phyloP scores from a whole-genome alignment of 2,797 vertebrate species.

The Enteromius viviparus region DNA sequence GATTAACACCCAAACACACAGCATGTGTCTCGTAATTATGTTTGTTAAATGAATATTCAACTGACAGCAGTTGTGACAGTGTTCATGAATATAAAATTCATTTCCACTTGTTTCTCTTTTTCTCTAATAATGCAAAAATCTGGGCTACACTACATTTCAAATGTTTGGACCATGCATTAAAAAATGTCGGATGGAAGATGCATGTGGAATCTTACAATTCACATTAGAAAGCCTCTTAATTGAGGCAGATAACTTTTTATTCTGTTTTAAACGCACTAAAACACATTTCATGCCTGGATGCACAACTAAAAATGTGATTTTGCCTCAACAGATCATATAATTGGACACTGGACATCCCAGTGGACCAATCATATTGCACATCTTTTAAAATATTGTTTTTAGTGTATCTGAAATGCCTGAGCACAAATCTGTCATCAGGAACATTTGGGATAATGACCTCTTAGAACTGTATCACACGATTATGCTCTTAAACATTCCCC shows the following conservation, averaged over 20 bases:
- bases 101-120: not conserved
- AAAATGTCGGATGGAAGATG: not conserved
- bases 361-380: not conserved
- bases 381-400: conserved; percentile 10
- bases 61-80: not conserved
- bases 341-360: not conserved
- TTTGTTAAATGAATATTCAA: not conserved
- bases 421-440: not conserved
- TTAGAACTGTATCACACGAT: not conserved
- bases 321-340: not conserved
- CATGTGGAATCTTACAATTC: not conserved
- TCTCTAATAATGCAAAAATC: not conserved
- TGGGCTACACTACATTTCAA: not conserved
- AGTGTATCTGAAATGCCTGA: conserved; percentile 10
- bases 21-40: not conserved
- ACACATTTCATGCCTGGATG: not conserved
- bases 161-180: not conserved
- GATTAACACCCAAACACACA: conserved; percentile 24
- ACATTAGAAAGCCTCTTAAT: not conserved
- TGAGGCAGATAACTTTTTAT: not conserved
- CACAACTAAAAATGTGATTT: not conserved
- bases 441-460: not conserved
- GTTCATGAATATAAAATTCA: not conserved
- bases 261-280: not conserved
- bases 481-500: not conserved